Evolutionary conservation across 2,113 vertebrate species (phyloP).

Genomic region (Engystomops pustulosus): DNA sequence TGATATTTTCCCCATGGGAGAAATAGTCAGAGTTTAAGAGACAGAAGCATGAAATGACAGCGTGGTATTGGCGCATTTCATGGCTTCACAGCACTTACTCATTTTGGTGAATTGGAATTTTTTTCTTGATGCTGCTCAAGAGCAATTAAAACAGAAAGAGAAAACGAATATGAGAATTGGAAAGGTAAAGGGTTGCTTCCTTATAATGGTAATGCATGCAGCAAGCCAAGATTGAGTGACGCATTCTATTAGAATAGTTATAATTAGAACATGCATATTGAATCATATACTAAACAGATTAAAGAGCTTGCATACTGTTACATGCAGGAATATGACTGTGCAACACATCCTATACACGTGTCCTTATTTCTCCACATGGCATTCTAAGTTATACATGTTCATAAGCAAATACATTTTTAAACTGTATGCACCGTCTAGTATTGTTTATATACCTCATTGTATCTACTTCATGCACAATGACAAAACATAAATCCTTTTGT

Average conservation of each 20-base stretch:
- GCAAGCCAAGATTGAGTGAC: conserved; percentile 67
- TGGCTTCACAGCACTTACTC: conserved; percentile 93
- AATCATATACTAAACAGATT: neutral
- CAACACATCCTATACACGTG: neutral
- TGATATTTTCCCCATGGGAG: conserved; percentile 82
- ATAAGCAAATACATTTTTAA: neutral
- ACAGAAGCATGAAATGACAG: conserved; percentile 87
- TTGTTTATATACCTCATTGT: too few species aligned
- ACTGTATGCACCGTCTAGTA: too few species aligned
- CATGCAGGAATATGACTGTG: neutral
- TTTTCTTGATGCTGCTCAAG: conserved; percentile 99
- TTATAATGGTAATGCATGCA: conserved; percentile 73
- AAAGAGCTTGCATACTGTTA: neutral
- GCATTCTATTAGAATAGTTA: conserved; percentile 55
- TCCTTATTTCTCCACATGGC: neutral
- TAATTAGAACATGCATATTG: neutral
- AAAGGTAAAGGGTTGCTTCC: conserved; percentile 75
- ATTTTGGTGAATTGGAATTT: conserved; percentile 92
- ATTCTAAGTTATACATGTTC: too few species aligned
- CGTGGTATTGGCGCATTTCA: conserved; percentile 81
- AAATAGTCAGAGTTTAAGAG: conserved; percentile 84
- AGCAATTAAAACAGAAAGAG: conserved; percentile 89
- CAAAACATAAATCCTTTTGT: neutral
- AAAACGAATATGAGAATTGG: conserved; percentile 80
- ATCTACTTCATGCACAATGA: neutral